Conservation (phyloP, 2,797 vertebrate species). For the Darevskia mixta region DNA sequence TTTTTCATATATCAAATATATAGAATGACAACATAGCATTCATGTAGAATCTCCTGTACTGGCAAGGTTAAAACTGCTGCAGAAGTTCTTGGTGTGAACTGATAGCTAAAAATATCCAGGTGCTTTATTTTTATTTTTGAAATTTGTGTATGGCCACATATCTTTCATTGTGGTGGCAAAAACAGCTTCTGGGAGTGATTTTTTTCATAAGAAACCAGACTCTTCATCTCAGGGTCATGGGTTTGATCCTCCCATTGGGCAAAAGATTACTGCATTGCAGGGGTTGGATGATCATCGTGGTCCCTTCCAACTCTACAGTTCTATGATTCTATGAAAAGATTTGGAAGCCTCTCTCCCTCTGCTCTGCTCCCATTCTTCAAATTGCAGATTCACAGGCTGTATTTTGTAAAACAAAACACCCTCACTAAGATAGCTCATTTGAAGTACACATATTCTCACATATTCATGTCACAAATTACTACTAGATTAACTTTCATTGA, state of each 20-base stretch:
- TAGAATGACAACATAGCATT: neutral
- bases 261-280: too few species aligned
- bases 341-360: neutral
- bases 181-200: neutral
- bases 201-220: too few species aligned
- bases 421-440: neutral
- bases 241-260: too few species aligned
- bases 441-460: neutral
- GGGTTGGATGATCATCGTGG: too few species aligned
- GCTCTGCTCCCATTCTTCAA: neutral
- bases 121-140: neutral
- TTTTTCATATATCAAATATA: neutral
- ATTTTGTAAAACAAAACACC: neutral
- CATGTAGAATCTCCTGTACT: neutral
- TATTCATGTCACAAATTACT: neutral
- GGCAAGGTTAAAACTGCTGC: neutral
- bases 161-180: neutral
- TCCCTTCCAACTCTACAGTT: too few species aligned
- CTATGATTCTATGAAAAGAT: too few species aligned
- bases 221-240: too few species aligned
- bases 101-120: neutral
- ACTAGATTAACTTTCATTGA: neutral
- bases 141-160: neutral
- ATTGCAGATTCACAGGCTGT: neutral
- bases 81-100: constrained; percentile 9